phyloP scores from a whole-genome alignment of 2,888 invertebrate genomes.

The Cheilosia pagana region DNA sequence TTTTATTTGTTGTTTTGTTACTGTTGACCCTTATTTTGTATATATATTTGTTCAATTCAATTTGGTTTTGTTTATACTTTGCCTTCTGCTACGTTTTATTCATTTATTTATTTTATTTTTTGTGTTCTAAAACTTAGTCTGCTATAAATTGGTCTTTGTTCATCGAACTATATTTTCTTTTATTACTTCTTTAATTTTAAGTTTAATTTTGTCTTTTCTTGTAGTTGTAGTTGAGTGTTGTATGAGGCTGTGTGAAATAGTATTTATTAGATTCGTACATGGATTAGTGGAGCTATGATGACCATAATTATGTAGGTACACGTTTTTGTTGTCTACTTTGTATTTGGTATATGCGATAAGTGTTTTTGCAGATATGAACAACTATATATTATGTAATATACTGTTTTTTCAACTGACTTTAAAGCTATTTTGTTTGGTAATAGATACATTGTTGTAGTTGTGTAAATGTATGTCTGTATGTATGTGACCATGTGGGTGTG shows the following conservation, averaged over 20 bases:
- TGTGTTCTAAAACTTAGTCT: constrained; percentile 73
- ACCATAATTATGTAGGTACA: constrained; percentile 11
- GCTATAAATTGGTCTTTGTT: constrained; percentile 76
- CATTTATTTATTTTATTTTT: constrained; percentile 45
- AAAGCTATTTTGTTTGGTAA: constrained; percentile 66
- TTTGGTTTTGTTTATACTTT: constrained; percentile 59
- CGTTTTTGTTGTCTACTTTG: constrained; percentile 24
- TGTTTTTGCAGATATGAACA: constrained; percentile 67
- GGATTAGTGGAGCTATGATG: constrained; percentile 39
- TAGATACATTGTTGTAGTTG: constrained; percentile 33
- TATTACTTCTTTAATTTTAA: constrained; percentile 34
- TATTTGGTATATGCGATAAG: constrained; percentile 45
- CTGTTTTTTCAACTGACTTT: constrained; percentile 67
- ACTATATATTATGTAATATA: constrained; percentile 63
- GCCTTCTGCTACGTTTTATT: constrained; percentile 68
- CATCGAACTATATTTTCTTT: constrained; percentile 68
- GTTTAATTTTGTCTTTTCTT: constrained; percentile 60
- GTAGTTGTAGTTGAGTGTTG: constrained; percentile 36
- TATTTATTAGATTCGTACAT: constrained; percentile 26
- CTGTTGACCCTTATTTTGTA: constrained; percentile 63
- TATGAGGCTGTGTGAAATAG: constrained; percentile 34
- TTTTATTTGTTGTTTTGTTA: constrained; percentile 66
- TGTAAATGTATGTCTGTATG: constrained; percentile 26
- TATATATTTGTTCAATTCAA: constrained; percentile 55
- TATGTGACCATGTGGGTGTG: constrained; percentile 1